A percentile compares a stretch with the other conserved stretches of the same genome.
phyloP scores from a whole-genome alignment of 2,113 vertebrate genomes.

The Ifrita kowaldi region DNA sequence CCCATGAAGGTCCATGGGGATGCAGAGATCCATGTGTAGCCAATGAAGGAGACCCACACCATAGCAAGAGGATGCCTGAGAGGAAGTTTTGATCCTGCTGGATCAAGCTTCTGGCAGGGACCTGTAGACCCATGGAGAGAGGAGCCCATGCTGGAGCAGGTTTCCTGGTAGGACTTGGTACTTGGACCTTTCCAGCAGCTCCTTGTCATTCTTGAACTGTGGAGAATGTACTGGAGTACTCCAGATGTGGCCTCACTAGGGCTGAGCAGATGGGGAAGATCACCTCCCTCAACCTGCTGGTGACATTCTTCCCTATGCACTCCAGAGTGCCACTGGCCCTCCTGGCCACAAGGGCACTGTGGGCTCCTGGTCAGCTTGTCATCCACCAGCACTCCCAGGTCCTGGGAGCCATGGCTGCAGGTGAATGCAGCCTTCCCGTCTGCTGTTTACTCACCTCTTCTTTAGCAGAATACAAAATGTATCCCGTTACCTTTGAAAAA shows the following conservation, averaged over 20 bases:
- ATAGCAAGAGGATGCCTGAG: not conserved
- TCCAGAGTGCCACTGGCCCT: not conserved
- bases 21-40: not conserved
- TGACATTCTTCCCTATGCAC: not conserved
- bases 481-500: not conserved
- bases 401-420: not conserved
- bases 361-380: not conserved
- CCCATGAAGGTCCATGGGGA: too few relatives aligned
- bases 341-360: not conserved
- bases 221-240: not conserved
- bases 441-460: not conserved
- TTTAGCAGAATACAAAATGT: not conserved
- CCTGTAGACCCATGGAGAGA: not conserved
- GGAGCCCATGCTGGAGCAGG: not conserved
- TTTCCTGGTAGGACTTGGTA: not conserved
- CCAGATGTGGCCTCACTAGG: not conserved
- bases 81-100: not conserved
- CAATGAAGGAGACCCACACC: accelerated
- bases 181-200: not conserved
- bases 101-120: not conserved
- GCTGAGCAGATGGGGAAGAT: not conserved
- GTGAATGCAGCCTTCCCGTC: not conserved
- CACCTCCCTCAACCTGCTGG: not conserved
- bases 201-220: not conserved
- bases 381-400: not conserved